A percentile compares a stretch with the other conserved stretches of the same genome.
These are phyloP conservation scores for Nasonovia ribisnigri DNA, from an alignment of 2,888 invertebrate species.

Conservation along the genomic window DNA sequence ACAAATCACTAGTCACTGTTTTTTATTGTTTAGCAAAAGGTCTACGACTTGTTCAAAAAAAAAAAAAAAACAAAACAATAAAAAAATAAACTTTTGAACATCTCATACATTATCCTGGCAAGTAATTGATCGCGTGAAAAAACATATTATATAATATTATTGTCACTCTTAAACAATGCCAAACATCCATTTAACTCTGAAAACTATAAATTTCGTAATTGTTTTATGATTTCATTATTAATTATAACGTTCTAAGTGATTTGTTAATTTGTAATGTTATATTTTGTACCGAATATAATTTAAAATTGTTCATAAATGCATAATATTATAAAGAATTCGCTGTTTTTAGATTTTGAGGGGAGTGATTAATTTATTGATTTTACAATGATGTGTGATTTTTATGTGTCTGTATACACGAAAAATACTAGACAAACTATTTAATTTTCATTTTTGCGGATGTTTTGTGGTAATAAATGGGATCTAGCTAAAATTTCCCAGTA, in stretches of 20 bases:
- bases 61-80: neutral
- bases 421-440: too few species aligned
- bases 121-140: neutral
- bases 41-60: constrained; percentile 22
- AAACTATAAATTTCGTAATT: neutral
- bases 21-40: constrained; percentile 3
- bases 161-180: neutral
- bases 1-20: constrained; percentile 28
- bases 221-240: neutral
- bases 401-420: too few species aligned
- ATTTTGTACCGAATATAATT: neutral
- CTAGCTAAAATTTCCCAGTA: too few species aligned
- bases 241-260: neutral
- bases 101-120: neutral
- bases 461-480: too few species aligned
- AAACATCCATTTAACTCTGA: neutral
- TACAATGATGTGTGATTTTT: too few species aligned
- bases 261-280: neutral
- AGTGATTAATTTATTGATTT: too few species aligned
- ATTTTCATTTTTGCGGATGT: too few species aligned
- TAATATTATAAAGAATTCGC: neutral
- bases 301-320: neutral
- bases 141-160: neutral
- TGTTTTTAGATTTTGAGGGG: neutral
- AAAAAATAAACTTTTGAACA: constrained; percentile 22